These are phyloP conservation scores for Pachydiplax longipennis DNA, from an alignment of 2,888 invertebrate species.

Conservation along the genomic window DNA sequence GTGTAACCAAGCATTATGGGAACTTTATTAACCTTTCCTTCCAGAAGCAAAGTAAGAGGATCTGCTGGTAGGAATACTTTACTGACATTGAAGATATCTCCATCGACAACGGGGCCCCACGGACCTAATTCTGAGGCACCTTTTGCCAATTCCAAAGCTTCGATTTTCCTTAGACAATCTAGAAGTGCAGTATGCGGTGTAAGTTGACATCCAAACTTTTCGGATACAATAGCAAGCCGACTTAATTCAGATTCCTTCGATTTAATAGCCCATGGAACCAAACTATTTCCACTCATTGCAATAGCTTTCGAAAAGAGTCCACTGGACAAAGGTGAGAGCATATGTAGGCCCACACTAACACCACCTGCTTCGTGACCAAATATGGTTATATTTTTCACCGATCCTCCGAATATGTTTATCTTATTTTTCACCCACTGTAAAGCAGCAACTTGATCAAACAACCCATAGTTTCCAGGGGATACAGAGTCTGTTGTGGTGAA, in stretches of 20 bases:
- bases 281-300: constrained; percentile 80
- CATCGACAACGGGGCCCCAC: constrained; percentile 83
- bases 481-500: constrained; percentile 80
- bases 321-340: constrained; percentile 63
- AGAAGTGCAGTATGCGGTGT: constrained; percentile 59
- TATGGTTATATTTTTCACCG: constrained; percentile 76
- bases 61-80: constrained; percentile 72
- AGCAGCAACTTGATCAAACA: constrained; percentile 83
- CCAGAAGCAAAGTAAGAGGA: constrained; percentile 59
- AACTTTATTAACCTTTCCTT: constrained; percentile 49
- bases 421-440: constrained; percentile 80
- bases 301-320: constrained; percentile 78
- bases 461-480: constrained; percentile 80
- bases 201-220: constrained; percentile 68
- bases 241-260: constrained; percentile 69
- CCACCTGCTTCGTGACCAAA: constrained; percentile 85
- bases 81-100: constrained; percentile 70
- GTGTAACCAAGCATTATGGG: constrained; percentile 73
- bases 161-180: constrained; percentile 72
- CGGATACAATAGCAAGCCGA: constrained; percentile 71
- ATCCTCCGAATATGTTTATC: constrained; percentile 77
- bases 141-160: constrained; percentile 66
- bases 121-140: constrained; percentile 62
- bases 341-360: constrained; percentile 78
- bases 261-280: constrained; percentile 69